These are phyloP conservation scores for Papilio polytes DNA, from an alignment of 1,140 invertebrate genomes.

Conservation along the genomic window DNA sequence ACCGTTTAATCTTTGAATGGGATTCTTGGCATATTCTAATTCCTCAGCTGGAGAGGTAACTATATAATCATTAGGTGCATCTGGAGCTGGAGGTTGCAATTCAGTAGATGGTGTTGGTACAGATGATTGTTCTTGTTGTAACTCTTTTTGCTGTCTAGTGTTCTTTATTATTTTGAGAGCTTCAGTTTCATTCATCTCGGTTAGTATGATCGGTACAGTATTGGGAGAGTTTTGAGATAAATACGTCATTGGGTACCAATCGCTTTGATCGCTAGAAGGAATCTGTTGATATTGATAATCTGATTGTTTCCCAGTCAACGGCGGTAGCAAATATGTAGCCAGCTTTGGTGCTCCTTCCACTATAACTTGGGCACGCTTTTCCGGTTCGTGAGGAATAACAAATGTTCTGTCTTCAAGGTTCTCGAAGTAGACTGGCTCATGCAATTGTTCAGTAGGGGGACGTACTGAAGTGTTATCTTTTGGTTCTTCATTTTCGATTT, in stretches of 20 bases:
- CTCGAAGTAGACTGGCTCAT: slow-evolving; percentile 58
- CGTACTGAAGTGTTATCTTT: slow-evolving; percentile 43
- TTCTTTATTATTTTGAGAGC: slow-evolving; percentile 40
- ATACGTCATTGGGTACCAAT: slow-evolving; percentile 73
- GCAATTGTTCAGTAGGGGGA: slow-evolving; percentile 44
- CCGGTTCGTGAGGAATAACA: slow-evolving; percentile 61
- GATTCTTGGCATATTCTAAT: slow-evolving; percentile 44
- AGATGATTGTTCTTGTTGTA: slow-evolving; percentile 41
- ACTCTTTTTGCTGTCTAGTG: slow-evolving; percentile 53
- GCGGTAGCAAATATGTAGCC: slow-evolving; percentile 71
- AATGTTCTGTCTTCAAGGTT: slow-evolving; percentile 58
- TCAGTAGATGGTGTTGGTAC: slow-evolving; percentile 49
- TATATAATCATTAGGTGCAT: slow-evolving; percentile 47
- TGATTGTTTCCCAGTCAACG: slow-evolving; percentile 55
- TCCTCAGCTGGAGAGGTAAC: slow-evolving; percentile 46
- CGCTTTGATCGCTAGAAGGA: slow-evolving; percentile 62
- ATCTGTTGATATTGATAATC: slow-evolving; percentile 59
- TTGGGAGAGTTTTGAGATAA: slow-evolving; percentile 47
- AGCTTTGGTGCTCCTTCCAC: slow-evolving; percentile 55
- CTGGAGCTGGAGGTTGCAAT: slow-evolving; percentile 53
- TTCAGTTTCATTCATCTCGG: slow-evolving; percentile 43
- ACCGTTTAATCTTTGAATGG: slow-evolving; percentile 4
- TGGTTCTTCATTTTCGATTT: slow-evolving; percentile 56
- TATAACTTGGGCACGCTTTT: slow-evolving; percentile 57
- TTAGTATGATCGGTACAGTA: slow-evolving; percentile 40